phyloP scores from a whole-genome alignment of 1,140 invertebrate genomes.

The Dolichoris vasculosae region DNA sequence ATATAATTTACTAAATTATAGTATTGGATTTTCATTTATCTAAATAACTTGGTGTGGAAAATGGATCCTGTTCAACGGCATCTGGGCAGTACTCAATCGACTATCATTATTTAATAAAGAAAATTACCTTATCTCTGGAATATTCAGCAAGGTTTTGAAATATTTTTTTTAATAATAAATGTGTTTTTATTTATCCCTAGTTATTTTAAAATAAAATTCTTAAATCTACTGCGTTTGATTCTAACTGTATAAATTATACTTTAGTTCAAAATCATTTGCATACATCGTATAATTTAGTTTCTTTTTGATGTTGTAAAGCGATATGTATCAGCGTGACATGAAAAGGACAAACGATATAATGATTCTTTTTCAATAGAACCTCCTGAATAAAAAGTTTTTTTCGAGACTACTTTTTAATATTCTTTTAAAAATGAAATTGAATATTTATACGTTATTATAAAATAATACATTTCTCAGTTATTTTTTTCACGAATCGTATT shows the following conservation, averaged over 20 bases:
- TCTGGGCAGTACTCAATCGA: not conserved
- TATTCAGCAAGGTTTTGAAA: not conserved
- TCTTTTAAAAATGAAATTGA: conserved; percentile 36
- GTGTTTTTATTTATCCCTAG: not conserved
- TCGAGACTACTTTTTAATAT: conserved; percentile 30
- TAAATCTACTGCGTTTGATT: not conserved
- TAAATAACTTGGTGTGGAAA: not conserved
- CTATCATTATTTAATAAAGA: not conserved
- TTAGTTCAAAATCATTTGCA: not conserved
- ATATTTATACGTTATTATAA: not conserved
- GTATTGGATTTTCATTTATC: not conserved
- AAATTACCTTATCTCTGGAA: not conserved
- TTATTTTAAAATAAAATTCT: not conserved
- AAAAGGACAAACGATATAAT: conserved; percentile 32
- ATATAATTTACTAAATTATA: not conserved
- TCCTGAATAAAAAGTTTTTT: conserved; percentile 21
- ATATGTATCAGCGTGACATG: conserved; percentile 36
- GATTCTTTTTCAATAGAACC: conserved; percentile 40
- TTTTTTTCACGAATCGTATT: not conserved
- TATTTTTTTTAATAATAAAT: not conserved
- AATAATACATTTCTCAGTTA: not conserved
- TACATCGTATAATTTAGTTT: not conserved
- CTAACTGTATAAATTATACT: not conserved
- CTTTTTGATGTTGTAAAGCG: conserved; percentile 24
- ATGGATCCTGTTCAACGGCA: not conserved